phyloP scores from a whole-genome alignment of 2,113 vertebrate genomes.

The Myotis davidii region DNA sequence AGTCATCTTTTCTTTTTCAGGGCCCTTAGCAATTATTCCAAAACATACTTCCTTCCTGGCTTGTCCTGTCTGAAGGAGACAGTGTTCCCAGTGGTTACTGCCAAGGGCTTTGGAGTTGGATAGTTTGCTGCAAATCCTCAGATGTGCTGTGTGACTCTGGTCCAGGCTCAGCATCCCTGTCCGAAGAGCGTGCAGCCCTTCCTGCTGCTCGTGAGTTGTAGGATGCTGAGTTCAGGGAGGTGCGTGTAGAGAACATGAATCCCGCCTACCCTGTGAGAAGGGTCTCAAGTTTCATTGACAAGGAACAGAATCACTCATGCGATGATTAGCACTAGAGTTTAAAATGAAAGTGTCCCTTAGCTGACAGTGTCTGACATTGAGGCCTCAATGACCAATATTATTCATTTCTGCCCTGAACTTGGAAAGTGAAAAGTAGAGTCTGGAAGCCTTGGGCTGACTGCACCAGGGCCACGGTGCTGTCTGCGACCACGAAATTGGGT shows the following conservation, averaged over 20 bases:
- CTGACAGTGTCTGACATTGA: not conserved
- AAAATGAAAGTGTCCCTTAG: not conserved
- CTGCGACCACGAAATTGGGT: accelerated
- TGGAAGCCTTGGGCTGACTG: not conserved
- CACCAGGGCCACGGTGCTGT: accelerated
- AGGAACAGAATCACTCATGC: not conserved
- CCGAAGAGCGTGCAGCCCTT: not conserved
- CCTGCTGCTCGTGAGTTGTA: not conserved
- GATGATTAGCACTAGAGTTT: not conserved
- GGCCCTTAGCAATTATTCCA: not conserved
- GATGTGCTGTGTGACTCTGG: not conserved
- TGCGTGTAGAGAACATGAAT: not conserved
- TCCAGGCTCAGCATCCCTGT: not conserved
- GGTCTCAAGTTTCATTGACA: not conserved
- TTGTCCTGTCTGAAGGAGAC: not conserved
- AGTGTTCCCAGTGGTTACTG: not conserved
- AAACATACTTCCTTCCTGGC: not conserved
- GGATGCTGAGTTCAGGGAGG: not conserved
- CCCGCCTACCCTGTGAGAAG: not conserved
- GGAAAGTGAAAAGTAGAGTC: not conserved
- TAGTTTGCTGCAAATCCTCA: not conserved
- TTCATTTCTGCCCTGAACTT: not conserved
- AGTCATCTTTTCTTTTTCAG: not conserved
- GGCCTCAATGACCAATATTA: not conserved
- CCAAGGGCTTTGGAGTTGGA: not conserved